These are phyloP conservation scores for Siphamia tubifer DNA, from an alignment of 2,113 vertebrate species.

Conservation along the genomic window DNA sequence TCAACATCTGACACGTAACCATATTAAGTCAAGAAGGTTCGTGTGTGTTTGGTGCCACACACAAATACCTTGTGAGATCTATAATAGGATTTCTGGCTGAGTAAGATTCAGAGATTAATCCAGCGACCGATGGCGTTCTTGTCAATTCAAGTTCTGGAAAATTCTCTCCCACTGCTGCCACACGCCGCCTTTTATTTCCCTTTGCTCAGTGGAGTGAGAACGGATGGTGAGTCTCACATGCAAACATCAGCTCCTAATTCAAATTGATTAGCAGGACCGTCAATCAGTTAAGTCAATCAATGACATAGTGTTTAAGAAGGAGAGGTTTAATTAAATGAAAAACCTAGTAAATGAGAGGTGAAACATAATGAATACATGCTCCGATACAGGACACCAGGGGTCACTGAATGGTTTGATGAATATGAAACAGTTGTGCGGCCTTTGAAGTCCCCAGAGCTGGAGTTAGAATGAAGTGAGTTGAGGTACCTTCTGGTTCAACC, in stretches of 20 bases:
- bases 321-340: slow-evolving; percentile 2
- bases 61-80: background rate
- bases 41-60: background rate
- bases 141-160: slow-evolving; percentile 22
- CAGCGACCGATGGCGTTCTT: slow-evolving; percentile 25
- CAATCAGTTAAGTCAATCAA: background rate
- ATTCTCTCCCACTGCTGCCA: background rate
- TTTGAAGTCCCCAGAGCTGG: background rate
- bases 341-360: background rate
- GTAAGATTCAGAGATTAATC: slow-evolving; percentile 36
- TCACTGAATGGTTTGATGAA: background rate
- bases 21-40: slow-evolving; percentile 17
- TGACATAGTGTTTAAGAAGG: background rate
- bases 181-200: slow-evolving; percentile 10
- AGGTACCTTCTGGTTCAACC: no score
- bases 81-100: slow-evolving; percentile 59
- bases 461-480: no score
- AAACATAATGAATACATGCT: background rate
- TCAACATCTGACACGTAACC: slow-evolving; percentile 14
- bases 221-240: background rate
- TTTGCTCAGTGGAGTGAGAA: background rate
- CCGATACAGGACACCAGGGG: background rate
- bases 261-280: background rate
- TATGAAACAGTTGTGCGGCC: background rate
- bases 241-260: background rate